Evolutionary conservation across 1,140 invertebrate species (phyloP).

Genomic region (Cydia pomonella): DNA sequence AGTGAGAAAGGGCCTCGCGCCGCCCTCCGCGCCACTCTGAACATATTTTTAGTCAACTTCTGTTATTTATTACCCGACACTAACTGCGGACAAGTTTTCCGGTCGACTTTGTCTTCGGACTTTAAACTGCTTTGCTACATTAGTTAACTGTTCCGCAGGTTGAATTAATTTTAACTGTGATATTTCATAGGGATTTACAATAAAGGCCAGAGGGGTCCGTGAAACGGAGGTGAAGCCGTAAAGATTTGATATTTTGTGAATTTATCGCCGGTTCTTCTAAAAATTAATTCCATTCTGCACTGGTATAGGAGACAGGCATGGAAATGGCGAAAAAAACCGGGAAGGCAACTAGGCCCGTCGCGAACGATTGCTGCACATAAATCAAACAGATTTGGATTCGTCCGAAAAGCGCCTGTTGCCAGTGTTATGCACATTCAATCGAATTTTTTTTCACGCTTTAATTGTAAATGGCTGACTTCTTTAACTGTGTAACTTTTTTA

Average conservation of each 20-base stretch:
- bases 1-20: constrained; percentile 21
- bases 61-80: constrained; percentile 32
- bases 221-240: constrained; percentile 17
- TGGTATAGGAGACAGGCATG: constrained; percentile 13
- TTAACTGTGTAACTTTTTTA: constrained; percentile 30
- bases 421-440: constrained; percentile 52
- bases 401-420: constrained; percentile 47
- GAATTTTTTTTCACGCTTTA: constrained; percentile 43
- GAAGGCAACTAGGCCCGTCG: constrained; percentile 29
- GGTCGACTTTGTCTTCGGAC: constrained; percentile 31
- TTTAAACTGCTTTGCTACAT: constrained; percentile 32
- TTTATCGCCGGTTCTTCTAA: background rate
- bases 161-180: constrained; percentile 24
- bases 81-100: constrained; percentile 32
- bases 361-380: constrained; percentile 55
- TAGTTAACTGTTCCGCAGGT: constrained; percentile 29
- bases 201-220: background rate
- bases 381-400: constrained; percentile 59
- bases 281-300: background rate
- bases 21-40: constrained; percentile 12
- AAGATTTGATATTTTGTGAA: constrained; percentile 20
- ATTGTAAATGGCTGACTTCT: constrained; percentile 40
- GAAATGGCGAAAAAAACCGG: background rate
- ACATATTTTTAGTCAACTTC: constrained; percentile 32
- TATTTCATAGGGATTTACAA: constrained; percentile 19